Base-by-base conservation (phyloP, 2,888 invertebrate species). In the Melipona bicolor region DNA sequence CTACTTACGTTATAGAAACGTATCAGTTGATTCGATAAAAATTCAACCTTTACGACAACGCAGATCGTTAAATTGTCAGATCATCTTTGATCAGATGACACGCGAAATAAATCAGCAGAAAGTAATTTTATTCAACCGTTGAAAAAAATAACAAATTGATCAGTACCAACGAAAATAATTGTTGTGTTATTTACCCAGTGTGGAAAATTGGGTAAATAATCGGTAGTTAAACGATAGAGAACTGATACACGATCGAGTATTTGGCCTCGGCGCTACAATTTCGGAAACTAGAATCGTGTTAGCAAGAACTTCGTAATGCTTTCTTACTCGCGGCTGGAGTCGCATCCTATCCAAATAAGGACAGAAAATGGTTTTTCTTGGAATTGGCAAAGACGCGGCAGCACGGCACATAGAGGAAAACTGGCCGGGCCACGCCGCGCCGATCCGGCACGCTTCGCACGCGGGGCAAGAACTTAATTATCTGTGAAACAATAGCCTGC, bases 401-500 rank as follows among this genome's bases (percentile, higher is more conserved):
- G 79, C 74, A 79, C 70, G 77, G 85, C 85, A 79, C 78, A 83
- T 70, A 84, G 86, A 86, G 87, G 83, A 87, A 82, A 89, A 79
- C 76, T 69, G 73, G 43, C 43, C n/a, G 5, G 1, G n/a, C n/a
- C n/a, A n/a, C n/a, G 56, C n/a, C 56, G n/a, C 21, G n/a, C 56
- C 56, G n/a, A 59, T 13, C 56, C 84, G 87, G 79, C 85, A 84
- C 85, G 83, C 71, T 85, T 83, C 85, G 87, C 84, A 81, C 88
- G 86, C 85, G 74, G 83, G 81, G 90, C 91, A 92, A 92, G 92
- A 92, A 92, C 92, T 92, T 92, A 92, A 92, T 92, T 92, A 92
- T 92, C 92, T 92, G 92, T 89, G 91, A 92, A 92, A 92, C 92
- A 92, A 92, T 92, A 91, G 91, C 89, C 82, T 85, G 89, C 89